A percentile compares a stretch with the other conserved stretches of the same genome.
These are phyloP conservation scores for Semicossyphus pulcher DNA, from an alignment of 2,113 vertebrate species.

Conservation along the genomic window DNA sequence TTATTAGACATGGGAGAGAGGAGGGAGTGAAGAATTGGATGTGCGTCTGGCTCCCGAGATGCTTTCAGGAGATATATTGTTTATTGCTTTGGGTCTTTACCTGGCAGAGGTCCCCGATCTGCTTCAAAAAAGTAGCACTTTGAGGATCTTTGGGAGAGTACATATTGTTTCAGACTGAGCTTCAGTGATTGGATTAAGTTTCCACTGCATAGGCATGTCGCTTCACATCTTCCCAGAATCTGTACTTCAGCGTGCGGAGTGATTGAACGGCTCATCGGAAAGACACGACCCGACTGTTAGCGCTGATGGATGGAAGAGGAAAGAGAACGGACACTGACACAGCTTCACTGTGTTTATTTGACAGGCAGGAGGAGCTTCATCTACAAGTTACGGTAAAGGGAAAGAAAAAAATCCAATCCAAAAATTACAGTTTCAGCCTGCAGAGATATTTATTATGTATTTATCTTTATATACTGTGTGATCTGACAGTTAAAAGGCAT, in stretches of 20 bases:
- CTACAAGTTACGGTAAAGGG: not conserved
- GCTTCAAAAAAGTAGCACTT: constrained; percentile 20
- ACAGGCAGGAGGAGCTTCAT: not conserved
- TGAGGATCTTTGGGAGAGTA: constrained; percentile 18
- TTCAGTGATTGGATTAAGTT: constrained; percentile 1
- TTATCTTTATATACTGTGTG: not conserved
- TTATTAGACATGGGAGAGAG: constrained; percentile 78
- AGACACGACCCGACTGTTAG: not conserved
- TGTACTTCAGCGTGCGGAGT: not conserved
- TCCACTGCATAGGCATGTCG: not conserved
- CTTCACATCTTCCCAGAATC: not conserved
- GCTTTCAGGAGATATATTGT: constrained; percentile 65
- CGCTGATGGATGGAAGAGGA: not conserved
- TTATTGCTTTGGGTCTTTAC: constrained; percentile 79
- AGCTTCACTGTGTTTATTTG: not conserved
- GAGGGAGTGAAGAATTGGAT: constrained; percentile 59
- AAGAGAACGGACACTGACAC: not conserved
- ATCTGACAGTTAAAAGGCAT: not conserved
- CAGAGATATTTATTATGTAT: not conserved
- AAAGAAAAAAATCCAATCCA: not conserved
- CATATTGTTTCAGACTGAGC: constrained; percentile 15
- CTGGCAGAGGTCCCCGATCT: constrained; percentile 16
- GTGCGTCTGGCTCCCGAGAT: constrained; percentile 59
- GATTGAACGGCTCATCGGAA: not conserved
- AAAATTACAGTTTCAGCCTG: no score